Percentiles rank a stretch among this genome's conserved stretches.
Conservation (phyloP, 2,113 vertebrate species). For the Eira barbara region DNA sequence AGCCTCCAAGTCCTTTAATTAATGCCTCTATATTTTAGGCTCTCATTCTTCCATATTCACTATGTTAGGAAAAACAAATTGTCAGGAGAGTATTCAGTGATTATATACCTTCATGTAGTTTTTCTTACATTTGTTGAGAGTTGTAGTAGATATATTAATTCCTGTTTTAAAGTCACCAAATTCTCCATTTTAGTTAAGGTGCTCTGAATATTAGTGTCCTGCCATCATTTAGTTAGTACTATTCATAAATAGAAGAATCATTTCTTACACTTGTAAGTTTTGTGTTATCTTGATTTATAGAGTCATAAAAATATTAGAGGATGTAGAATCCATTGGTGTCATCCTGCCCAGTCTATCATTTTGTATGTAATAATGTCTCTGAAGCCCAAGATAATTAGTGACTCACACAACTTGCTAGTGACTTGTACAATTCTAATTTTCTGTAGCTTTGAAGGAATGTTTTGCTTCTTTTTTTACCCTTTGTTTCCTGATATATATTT, state of each 20-base stretch:
- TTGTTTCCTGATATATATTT: neutral
- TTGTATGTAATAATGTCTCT: neutral
- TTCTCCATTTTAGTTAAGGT: neutral
- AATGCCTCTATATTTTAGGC: neutral
- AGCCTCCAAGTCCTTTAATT: neutral
- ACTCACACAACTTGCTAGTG: neutral
- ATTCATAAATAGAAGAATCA: neutral
- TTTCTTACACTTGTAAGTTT: neutral
- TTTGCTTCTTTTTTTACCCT: neutral
- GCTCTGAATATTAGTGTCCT: neutral
- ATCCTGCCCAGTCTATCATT: neutral
- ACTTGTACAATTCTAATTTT: neutral
- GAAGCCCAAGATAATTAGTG: neutral
- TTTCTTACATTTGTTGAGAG: neutral
- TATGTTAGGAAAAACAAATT: slow-evolving; percentile 14
- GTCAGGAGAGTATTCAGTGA: neutral
- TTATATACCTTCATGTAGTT: neutral
- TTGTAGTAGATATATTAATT: neutral
- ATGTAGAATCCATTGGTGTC: neutral
- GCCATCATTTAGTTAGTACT: neutral
- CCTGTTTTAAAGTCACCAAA: neutral
- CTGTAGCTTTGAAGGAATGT: neutral
- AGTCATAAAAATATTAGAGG: neutral
- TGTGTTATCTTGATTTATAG: neutral
- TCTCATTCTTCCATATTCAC: neutral